Base-by-base conservation (phyloP, 2,113 vertebrate species). In the Chionomys nivalis region DNA sequence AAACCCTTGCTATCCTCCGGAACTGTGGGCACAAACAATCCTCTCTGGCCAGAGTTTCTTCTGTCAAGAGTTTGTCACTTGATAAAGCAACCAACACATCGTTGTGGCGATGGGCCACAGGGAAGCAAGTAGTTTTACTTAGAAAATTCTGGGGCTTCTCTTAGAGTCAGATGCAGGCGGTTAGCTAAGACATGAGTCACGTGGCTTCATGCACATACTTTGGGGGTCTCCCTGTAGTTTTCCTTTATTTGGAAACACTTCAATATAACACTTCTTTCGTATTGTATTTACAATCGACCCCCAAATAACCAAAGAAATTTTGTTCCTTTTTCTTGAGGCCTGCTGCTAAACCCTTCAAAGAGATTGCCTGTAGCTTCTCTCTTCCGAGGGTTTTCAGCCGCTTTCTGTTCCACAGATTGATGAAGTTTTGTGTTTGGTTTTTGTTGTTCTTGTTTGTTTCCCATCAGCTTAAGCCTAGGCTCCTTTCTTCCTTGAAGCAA, bases 161-260 rank as follows among this genome's bases (percentile, higher is more conserved):
- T 31, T 33, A 90, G 47, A 39, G 55, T 36, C 17, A 55, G 81
- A 94, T 3, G 10, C 19, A 87, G 42, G 44, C n/a, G 11, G 28
- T 66, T 42, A 44, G 23, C 19, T 52, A 73, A 88, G 44, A 21
- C 2, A 1, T 17, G 33, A 58, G 1, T 55, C 72, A 0, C 3
- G 8, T 86, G 61, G 86, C 87, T 91, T 72, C 39, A 24, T 28
- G 31, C 26, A 19, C 42, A 42, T 6, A 17, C 68, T 87, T 93
- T 2, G 4, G 7, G 63, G 63, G 28, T 49, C 70, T 93, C 87
- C 31, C 42, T 31, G 52, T 72, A 89, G 73, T 75, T 96, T 85
- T 78, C 49, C 87, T 97, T 94, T 85, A 87, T 88, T 95, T 72
- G 36, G 70, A 77, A 96, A 91, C 90, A n/a, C 58, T 86, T 39